Conservation (phyloP, 2,888 invertebrate genomes). For the Clanis bilineata region DNA sequence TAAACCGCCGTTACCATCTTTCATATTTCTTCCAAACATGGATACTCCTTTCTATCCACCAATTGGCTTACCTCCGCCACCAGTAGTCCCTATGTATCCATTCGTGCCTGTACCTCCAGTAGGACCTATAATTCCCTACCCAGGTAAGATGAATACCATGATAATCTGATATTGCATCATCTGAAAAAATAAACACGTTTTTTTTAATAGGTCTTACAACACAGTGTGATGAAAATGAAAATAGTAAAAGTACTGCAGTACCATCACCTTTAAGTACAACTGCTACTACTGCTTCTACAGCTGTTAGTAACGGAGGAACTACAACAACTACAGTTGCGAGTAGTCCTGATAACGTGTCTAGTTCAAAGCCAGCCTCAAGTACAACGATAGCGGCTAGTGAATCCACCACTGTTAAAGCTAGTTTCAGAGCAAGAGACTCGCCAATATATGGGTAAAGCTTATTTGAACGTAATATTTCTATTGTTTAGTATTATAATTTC, state of each 20-base stretch:
- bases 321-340: neutral
- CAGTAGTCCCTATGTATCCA: conserved; percentile 66
- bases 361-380: neutral
- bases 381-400: neutral
- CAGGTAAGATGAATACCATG: conserved; percentile 36
- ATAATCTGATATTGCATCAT: neutral
- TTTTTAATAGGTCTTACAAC: conserved; percentile 14
- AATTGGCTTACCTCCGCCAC: conserved; percentile 63
- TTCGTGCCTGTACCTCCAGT: conserved; percentile 68
- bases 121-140: conserved; percentile 33
- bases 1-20: conserved; percentile 64
- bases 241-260: conserved; percentile 16
- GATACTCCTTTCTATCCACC: conserved; percentile 70
- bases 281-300: conserved; percentile 3
- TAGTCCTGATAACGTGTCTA: neutral
- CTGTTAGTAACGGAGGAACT: neutral
- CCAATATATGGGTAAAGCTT: neutral
- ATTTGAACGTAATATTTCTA: neutral
- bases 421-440: neutral
- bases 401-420: neutral
- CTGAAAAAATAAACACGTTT: neutral
- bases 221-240: neutral
- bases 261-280: neutral
- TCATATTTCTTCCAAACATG: conserved; percentile 68
- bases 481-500: neutral